phyloP scores from a whole-genome alignment of 2,888 invertebrate species.

The Apotomis betuletana region DNA sequence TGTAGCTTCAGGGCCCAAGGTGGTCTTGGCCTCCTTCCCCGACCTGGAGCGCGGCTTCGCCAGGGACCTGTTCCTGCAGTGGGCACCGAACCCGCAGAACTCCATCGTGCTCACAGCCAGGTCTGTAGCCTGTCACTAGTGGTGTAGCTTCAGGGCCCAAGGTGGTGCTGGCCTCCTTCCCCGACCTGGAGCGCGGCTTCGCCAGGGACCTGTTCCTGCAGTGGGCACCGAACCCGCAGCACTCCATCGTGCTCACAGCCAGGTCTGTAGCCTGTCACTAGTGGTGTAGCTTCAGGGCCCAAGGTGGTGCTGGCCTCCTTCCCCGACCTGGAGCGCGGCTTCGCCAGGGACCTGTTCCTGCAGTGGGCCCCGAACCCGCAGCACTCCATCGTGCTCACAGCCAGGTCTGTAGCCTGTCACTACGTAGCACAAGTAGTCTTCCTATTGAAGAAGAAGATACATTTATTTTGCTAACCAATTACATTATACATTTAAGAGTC shows the following conservation, averaged over 20 bases:
- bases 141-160: slow-evolving; percentile 84
- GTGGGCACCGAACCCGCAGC: no score
- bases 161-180: slow-evolving; percentile 97
- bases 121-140: no score
- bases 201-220: no score
- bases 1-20: background rate
- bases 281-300: no score
- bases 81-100: background rate
- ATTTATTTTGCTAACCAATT: no score
- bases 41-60: slow-evolving; percentile 98
- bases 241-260: no score
- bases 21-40: slow-evolving; percentile 91
- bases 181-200: no score
- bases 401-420: slow-evolving; percentile 81
- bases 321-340: slow-evolving; percentile 98
- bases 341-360: slow-evolving; percentile 96
- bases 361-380: slow-evolving; percentile 96
- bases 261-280: no score
- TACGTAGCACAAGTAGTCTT: no score
- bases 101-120: slow-evolving; percentile 88
- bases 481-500: no score
- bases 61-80: slow-evolving; percentile 90
- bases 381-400: slow-evolving; percentile 97
- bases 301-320: no score
- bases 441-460: no score